Evolutionary conservation across 2,888 invertebrate genomes (phyloP), one percentile per base, ranked within the genome.

Genomic region (Meganola albula): DNA sequence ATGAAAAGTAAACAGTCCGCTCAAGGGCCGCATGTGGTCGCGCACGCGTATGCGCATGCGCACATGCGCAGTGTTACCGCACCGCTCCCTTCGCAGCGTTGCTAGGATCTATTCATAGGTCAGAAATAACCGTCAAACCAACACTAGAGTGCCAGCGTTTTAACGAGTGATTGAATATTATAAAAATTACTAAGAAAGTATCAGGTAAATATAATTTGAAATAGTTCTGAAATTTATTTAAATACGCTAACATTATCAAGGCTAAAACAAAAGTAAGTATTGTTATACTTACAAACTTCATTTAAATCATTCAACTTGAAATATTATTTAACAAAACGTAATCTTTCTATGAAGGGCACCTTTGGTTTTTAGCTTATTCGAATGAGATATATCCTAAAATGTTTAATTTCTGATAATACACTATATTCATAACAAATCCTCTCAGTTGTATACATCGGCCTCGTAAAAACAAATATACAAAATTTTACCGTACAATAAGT

Each of bases 301-400:
- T 80, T 78, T 71, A 79, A 82, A 82, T 75, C 71, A 83, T 80
- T 82, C 69, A 83, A 83, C 83, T 82, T 79, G 83, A 83, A 82
- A 79, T 78, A 83, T 82, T 74, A 76, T 76, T 75, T 74, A 85
- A 85, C 84, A 85, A 80, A 85, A 85, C 83, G 83, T 84, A 84
- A 82, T 83, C 77, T 75, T 82, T 83, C 79, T 85, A 84, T 87
- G 89, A 89, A 92, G 92, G 92, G 92, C 92, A 92, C 92, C 92
- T 92, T 92, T 92, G 92, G 92, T 92, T 92, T 92, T 89, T 90
- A 91, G 91, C 91, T 91, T 91, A 90, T 67, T 77, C 83, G 73
- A 85, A 89, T 88, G 87, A 74, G 74, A 79, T 87, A 85, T 77
- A 83, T 79, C 76, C 83, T 82, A 83, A 75, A 74, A 76, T 79